These are phyloP conservation scores for Volucella bombylans DNA, from an alignment of 2,888 invertebrate genomes.

Conservation along the genomic window DNA sequence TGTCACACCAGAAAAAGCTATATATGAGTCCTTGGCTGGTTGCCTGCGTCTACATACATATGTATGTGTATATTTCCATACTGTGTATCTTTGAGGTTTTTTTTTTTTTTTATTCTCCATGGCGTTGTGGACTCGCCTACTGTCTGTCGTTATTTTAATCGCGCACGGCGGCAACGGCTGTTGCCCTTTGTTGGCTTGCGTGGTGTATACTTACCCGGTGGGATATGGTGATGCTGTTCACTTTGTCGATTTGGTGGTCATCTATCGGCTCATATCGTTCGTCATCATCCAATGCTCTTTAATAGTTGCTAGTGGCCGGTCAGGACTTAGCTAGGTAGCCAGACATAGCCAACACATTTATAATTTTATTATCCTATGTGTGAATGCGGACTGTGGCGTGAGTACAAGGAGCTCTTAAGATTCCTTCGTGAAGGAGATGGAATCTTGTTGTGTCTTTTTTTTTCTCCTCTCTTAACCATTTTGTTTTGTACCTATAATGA, in stretches of 20 bases:
- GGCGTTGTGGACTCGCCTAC: constrained; percentile 24
- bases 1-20: constrained; percentile 47
- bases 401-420: not conserved
- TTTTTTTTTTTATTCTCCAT: constrained; percentile 34
- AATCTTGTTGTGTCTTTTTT: constrained; percentile 12
- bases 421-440: constrained; percentile 29
- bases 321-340: not conserved
- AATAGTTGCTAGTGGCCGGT: too few species aligned
- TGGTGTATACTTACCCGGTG: not conserved
- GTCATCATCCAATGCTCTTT: not conserved
- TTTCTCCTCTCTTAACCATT: not conserved
- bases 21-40: not conserved
- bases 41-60: not conserved
- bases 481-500: not conserved
- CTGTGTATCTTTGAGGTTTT: constrained; percentile 29
- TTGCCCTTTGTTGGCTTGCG: constrained; percentile 38
- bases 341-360: constrained; percentile 43
- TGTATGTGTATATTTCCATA: too few species aligned
- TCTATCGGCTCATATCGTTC: constrained; percentile 45
- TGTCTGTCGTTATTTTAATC: constrained; percentile 47
- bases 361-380: constrained; percentile 53
- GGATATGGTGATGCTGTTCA: not conserved
- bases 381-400: constrained; percentile 22
- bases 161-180: constrained; percentile 10
- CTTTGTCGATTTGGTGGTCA: constrained; percentile 36